Evolutionary conservation across 2,888 invertebrate genomes (phyloP), one percentile per base, ranked within the genome.

Genomic region (Drosophila formosana): DNA sequence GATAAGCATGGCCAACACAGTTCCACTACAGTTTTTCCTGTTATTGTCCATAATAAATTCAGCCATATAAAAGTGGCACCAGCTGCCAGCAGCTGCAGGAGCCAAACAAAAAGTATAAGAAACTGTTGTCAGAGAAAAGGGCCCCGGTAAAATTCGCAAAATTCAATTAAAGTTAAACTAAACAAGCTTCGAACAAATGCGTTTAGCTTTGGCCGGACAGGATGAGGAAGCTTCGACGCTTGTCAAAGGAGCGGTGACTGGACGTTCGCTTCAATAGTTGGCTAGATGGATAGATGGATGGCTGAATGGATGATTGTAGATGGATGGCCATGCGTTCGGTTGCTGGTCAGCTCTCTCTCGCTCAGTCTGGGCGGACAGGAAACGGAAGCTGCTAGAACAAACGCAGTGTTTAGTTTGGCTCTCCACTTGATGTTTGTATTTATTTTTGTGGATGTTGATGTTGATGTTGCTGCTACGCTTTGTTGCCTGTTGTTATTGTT

Each of bases 161-260:
- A 87, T 87, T 86, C 86, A 87, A 87, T 87, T 87, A 87, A 87
- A 87, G 88, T 87, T 88, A 87, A 87, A 87, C 86, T 88, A 87
- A 87, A 88, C 88, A 88, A 88, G 86, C 88, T 88, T 85, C 75
- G 88, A 87, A 88, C 88, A 88, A 85, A 88, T 86, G 88, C 86
- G 83, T 85, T 88, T 88, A 88, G 86, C 80, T 75, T 70, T 73
- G 72, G 66, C 60, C 58, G 25, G 60, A 4, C n/a, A 30, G 11
- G 37, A 37, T 66, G 70, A 72, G 84, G 75, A 79, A 69, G 77
- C 83, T 70, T 81, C 64, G 60, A 32, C 71, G 86, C 81, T 81
- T 81, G 86, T 84, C 87, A 84, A 84, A 84, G 78, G 69, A 75
- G 66, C 80, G 71, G 70, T 70, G 74, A 72, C 66, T 76, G 78